Conservation (phyloP, 2,113 vertebrate species). For the Lycaon pictus region DNA sequence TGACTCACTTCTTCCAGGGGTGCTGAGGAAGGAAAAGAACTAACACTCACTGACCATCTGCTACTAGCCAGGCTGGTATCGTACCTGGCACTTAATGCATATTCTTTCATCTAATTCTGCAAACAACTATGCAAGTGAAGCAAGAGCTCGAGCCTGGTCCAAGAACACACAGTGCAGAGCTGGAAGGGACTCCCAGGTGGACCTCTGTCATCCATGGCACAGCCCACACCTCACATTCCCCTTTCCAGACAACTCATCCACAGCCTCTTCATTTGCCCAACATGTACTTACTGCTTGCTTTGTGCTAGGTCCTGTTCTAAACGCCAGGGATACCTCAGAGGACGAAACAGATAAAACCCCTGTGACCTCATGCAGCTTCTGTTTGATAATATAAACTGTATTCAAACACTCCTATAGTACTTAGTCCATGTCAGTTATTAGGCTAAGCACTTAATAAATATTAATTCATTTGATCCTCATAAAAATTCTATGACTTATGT, state of each 20-base stretch:
- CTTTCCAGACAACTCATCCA: neutral
- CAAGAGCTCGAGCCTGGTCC: neutral
- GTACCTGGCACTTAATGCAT: accelerated
- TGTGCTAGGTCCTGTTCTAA: neutral
- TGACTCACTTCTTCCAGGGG: slow-evolving; percentile 41
- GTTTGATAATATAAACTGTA: neutral
- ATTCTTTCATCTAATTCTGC: neutral
- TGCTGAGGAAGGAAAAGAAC: slow-evolving; percentile 6
- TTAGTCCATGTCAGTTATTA: neutral
- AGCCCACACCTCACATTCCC: neutral
- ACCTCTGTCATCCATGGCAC: neutral
- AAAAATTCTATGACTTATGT: neutral
- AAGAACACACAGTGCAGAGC: neutral
- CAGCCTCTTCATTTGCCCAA: neutral
- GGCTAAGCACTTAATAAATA: neutral
- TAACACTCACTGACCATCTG: neutral
- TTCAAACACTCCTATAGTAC: neutral
- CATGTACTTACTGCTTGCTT: neutral
- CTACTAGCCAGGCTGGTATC: neutral
- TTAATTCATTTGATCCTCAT: neutral
- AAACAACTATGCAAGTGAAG: neutral
- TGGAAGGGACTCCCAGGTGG: neutral
- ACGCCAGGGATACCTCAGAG: neutral
- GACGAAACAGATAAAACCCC: neutral
- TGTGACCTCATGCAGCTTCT: neutral